Evolutionary conservation across 2,797 vertebrate genomes (phyloP).

Genomic region (Neopelma chrysocephalum): DNA sequence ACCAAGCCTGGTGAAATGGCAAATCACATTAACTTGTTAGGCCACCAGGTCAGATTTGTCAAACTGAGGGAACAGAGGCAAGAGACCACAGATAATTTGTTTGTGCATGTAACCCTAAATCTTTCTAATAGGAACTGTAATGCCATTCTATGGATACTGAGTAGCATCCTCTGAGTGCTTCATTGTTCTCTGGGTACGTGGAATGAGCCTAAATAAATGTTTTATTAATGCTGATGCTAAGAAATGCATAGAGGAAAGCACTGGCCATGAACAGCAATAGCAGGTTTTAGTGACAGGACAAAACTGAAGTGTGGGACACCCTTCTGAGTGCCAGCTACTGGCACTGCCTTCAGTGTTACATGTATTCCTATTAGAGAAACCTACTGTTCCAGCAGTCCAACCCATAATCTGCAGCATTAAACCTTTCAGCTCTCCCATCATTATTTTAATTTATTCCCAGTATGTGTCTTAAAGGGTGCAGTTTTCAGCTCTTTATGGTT

Average conservation of each 20-base stretch:
- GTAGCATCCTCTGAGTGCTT: background rate
- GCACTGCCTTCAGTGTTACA: background rate
- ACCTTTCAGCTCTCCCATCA: background rate
- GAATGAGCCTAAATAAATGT: background rate
- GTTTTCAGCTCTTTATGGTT: conserved; percentile 20
- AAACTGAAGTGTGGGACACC: background rate
- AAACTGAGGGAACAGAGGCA: background rate
- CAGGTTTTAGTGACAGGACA: background rate
- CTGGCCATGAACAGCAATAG: background rate
- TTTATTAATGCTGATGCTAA: background rate
- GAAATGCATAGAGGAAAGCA: background rate
- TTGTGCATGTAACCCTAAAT: background rate
- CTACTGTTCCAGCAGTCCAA: background rate
- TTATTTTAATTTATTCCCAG: background rate
- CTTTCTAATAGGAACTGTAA: background rate
- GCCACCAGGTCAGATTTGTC: background rate
- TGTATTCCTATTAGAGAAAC: background rate
- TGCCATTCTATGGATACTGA: background rate
- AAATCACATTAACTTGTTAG: background rate
- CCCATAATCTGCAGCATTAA: background rate
- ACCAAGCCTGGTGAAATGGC: background rate
- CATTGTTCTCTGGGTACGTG: background rate
- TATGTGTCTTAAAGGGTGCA: background rate
- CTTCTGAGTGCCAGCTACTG: background rate
- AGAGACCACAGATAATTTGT: background rate